phyloP scores from a whole-genome alignment of 2,888 invertebrate species.

The Eristalis intricaria region DNA sequence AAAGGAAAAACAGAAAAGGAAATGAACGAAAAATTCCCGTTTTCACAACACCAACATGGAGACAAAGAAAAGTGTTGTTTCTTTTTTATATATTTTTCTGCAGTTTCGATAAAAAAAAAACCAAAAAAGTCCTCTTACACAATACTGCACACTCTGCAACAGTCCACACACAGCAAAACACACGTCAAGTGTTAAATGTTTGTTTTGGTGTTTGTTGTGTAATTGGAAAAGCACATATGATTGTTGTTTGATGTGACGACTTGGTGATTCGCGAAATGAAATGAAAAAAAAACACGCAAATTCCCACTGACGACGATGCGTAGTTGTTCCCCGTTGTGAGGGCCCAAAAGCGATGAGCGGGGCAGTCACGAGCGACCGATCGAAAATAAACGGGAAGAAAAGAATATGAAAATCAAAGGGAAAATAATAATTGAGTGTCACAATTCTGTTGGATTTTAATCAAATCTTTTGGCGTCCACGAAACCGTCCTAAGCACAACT shows the following conservation, averaged over 20 bases:
- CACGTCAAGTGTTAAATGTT: conserved; percentile 17
- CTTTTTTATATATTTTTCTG: neutral
- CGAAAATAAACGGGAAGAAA: conserved; percentile 31
- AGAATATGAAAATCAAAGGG: conserved; percentile 25
- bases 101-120: neutral
- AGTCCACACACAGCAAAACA: conserved; percentile 16
- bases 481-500: conserved; percentile 49
- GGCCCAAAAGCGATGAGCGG: neutral
- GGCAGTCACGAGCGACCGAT: neutral
- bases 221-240: conserved; percentile 13
- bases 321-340: conserved; percentile 9
- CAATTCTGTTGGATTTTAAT: conserved; percentile 26
- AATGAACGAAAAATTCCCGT: conserved; percentile 22
- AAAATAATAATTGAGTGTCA: conserved; percentile 14
- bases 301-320: neutral
- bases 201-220: conserved; percentile 30
- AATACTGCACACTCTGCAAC: conserved; percentile 7
- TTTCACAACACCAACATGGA: conserved; percentile 46
- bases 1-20: neutral
- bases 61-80: conserved; percentile 14
- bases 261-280: neutral
- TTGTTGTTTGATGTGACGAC: neutral
- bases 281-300: neutral
- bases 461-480: conserved; percentile 17
- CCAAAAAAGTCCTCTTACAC: conserved; percentile 15